Percentiles rank a stretch among this genome's conserved stretches.
Evolutionary conservation across 2,888 invertebrate species (phyloP).

Genomic region (Catonia carolina): DNA sequence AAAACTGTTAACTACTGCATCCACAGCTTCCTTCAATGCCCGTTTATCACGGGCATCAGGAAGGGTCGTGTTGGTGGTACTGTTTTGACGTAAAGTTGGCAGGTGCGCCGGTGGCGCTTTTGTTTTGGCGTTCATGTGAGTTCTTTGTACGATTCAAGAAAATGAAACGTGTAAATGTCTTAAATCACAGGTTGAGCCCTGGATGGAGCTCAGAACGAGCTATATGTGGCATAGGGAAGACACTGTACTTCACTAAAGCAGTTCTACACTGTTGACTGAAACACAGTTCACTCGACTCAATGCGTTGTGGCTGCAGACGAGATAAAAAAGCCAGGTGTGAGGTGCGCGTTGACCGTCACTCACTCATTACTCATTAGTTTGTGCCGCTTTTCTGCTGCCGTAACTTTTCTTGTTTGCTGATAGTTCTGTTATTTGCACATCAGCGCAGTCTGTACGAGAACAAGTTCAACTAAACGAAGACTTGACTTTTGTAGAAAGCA

Average conservation of each 20-base stretch:
- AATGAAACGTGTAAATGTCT: constrained; percentile 22
- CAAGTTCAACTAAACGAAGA: constrained; percentile 10
- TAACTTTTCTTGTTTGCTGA: constrained; percentile 26
- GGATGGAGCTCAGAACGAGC: constrained; percentile 23
- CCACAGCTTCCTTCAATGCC: constrained; percentile 61
- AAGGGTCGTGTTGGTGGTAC: constrained; percentile 34
- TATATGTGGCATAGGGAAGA: constrained; percentile 25
- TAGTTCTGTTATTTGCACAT: constrained; percentile 24
- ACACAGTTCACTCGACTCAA: constrained; percentile 21
- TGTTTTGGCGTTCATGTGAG: constrained; percentile 32
- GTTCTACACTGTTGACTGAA: constrained; percentile 14
- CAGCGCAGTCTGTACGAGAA: constrained; percentile 24
- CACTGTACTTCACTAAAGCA: constrained; percentile 22
- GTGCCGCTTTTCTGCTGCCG: constrained; percentile 27
- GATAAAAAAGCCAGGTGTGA: constrained; percentile 27
- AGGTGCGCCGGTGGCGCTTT: constrained; percentile 29
- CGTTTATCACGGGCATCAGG: constrained; percentile 52
- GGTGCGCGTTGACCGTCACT: constrained; percentile 23
- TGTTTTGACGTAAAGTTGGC: constrained; percentile 23
- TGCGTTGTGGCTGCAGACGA: constrained; percentile 14
- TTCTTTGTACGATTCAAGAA: constrained; percentile 12
- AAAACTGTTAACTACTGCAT: constrained; percentile 65
- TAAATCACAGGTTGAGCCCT: constrained; percentile 23
- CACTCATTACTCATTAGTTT: constrained; percentile 27
- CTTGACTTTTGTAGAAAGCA: not conserved